Evolutionary conservation across 2,888 invertebrate species (phyloP), one percentile per base, ranked within the genome.

Genomic region (Himalopsyche japonica): DNA sequence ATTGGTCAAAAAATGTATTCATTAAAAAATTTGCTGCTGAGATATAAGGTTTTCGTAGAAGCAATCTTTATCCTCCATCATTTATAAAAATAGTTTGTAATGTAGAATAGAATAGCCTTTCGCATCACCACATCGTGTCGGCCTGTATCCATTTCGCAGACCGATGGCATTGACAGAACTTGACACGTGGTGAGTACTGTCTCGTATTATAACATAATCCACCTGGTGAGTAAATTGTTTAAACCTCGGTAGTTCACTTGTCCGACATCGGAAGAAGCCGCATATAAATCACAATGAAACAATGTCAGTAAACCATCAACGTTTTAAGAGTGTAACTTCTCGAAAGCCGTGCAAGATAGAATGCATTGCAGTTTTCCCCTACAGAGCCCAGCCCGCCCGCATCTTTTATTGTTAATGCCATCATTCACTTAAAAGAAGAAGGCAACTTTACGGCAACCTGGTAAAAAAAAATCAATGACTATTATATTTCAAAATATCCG

Each of bases 101-200:
- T 43, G 15, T 43, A 43, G 43, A 43, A 43, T 43, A 4, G 15
- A 43, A 43, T 43, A n/a, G 57, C 30, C 27, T 27, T 27, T 30
- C 1, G 30, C 30, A 27, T 30, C 27, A 70, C 70, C 30, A 30
- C 70, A 49, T 30, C 24, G 32, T 32, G 24, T 32, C 49, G 79
- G 49, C 79, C 47, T 79, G 49, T 49, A 49, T 79, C 49, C 49
- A 48, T 48, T 79, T 30, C 24, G 79, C 57, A 32, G 57, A 37
- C 57, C 24, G 80, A 64, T 37, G 80, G 57, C 80, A 80, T 64
- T 80, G 80, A 80, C 64, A 80, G 27, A 80, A 64, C 57, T 80
- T 57, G 57, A 80, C 70, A 70, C 70, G 70, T 70, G 70, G 70
- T 70, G 5, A 27, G 70, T 27, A 70, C 27, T 70, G 70, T 70